These are phyloP conservation scores for human DNA, from an alignment of 2,113 vertebrate genomes.

Conservation along the genomic window GRCh38 chr2:72972001-72972500, in stretches of 20 bases:
- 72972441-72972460: neutral
- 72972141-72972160: neutral
- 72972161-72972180: neutral
- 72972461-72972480: neutral
- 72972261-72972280: neutral
- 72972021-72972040: neutral
- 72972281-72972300: conserved; percentile 31
- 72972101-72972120: neutral
- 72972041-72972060: fast-evolving
- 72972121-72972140: neutral
- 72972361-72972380: neutral
- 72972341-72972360: neutral
- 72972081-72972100: neutral
- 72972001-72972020: neutral
- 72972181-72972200: conserved; percentile 31
- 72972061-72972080: neutral
- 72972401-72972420: neutral
- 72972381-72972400: neutral
- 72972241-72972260: conserved; percentile 29
- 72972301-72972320: neutral
- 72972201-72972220: conserved; percentile 33
- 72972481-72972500: neutral
- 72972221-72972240: conserved; percentile 56
- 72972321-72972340: neutral
- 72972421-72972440: neutral